Evolutionary conservation across 2,113 vertebrate species (phyloP).

Genomic region (Rhea americana): DNA sequence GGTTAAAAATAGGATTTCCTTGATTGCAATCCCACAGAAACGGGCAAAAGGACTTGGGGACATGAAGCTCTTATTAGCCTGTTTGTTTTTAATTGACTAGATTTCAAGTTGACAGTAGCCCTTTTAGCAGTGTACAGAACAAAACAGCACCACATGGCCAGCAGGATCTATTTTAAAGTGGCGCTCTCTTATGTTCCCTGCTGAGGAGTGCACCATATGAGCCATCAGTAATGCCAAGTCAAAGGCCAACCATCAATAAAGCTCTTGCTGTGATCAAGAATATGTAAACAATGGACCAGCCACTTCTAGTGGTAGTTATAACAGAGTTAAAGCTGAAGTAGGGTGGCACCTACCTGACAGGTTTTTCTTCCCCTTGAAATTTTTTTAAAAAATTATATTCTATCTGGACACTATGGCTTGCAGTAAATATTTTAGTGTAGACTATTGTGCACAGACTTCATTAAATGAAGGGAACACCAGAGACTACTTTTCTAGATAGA

Average conservation of each 20-base stretch:
- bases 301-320: not conserved
- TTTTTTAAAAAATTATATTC: not conserved
- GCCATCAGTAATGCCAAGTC: slow-evolving; percentile 50
- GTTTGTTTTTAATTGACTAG: slow-evolving; percentile 41
- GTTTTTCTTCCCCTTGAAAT: not conserved
- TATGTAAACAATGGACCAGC: slow-evolving; percentile 42
- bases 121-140: slow-evolving; percentile 28
- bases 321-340: not conserved
- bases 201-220: slow-evolving; percentile 46
- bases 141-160: slow-evolving; percentile 44
- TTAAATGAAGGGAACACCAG: not conserved
- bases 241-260: slow-evolving; percentile 63
- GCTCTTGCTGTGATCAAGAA: slow-evolving; percentile 44
- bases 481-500: not conserved
- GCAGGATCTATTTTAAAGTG: slow-evolving; percentile 52
- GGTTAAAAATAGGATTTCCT: not conserved
- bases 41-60: not conserved
- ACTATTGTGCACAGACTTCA: not conserved
- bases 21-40: slow-evolving; percentile 11
- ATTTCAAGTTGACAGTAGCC: slow-evolving; percentile 32
- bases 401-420: not conserved
- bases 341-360: not conserved
- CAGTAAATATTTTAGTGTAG: not conserved
- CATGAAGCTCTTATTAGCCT: not conserved
- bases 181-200: slow-evolving; percentile 11